Percentiles rank a stretch among this genome's conserved stretches.
phyloP scores from a whole-genome alignment of 2,113 vertebrate species.

The Phalacrocorax brasilianus region DNA sequence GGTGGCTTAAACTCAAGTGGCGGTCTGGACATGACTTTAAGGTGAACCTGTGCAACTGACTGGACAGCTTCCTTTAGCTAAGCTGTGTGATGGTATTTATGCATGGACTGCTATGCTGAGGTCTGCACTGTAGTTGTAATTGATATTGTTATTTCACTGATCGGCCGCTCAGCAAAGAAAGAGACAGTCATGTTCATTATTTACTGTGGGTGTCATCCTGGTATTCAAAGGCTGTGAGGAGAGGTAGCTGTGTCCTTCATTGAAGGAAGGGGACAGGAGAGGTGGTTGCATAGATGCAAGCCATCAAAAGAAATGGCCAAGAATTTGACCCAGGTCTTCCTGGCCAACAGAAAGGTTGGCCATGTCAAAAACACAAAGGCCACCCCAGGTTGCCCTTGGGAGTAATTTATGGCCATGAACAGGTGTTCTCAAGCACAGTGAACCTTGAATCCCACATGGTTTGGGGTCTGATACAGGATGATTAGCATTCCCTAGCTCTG shows the following conservation, averaged over 20 bases:
- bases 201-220: background rate
- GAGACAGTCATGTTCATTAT: fast-evolving
- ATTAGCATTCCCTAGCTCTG: slow-evolving; percentile 13
- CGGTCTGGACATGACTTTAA: background rate
- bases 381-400: background rate
- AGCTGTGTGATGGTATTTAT: background rate
- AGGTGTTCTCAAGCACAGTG: background rate
- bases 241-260: background rate
- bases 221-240: background rate
- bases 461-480: background rate
- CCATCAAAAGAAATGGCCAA: background rate
- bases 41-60: background rate
- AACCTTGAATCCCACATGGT: background rate
- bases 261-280: background rate
- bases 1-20: background rate
- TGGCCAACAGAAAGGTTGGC: background rate
- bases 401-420: background rate
- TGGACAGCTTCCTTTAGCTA: background rate
- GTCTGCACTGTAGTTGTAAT: background rate
- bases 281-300: background rate
- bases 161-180: background rate
- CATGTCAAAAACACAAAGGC: background rate
- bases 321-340: background rate
- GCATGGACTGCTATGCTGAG: background rate
- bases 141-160: background rate